These are phyloP conservation scores for Xanthostigma xanthostigma DNA, from an alignment of 2,888 invertebrate genomes.

Conservation along the genomic window DNA sequence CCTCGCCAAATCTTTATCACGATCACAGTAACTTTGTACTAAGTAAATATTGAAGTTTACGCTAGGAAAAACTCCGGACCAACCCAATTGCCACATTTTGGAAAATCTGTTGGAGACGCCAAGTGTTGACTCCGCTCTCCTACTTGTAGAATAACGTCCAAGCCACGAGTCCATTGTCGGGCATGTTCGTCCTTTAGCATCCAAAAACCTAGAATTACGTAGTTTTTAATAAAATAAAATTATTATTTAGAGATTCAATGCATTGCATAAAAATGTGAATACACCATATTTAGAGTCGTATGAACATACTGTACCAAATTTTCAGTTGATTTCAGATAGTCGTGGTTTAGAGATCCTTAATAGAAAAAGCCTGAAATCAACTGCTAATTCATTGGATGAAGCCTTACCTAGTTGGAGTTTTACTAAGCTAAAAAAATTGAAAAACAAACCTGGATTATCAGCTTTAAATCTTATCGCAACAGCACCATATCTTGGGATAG, in stretches of 20 bases:
- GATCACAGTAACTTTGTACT: not conserved
- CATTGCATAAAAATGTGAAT: too few relatives aligned
- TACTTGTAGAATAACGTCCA: conserved; percentile 60
- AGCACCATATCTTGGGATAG: conserved; percentile 53
- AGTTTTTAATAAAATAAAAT: too few relatives aligned
- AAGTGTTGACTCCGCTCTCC: conserved; percentile 50
- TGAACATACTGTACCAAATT: too few relatives aligned
- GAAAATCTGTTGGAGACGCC: conserved; percentile 53
- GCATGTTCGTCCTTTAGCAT: conserved; percentile 63
- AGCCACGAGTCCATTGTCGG: conserved; percentile 57
- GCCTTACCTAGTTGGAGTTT: too few relatives aligned
- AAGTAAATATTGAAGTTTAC: conserved; percentile 19
- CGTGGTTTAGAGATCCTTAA: too few relatives aligned
- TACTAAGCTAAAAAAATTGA: too few relatives aligned
- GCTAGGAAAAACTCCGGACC: conserved; percentile 63
- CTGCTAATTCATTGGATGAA: too few relatives aligned
- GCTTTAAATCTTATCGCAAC: conserved; percentile 58
- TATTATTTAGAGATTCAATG: too few relatives aligned
- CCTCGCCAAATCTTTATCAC: too few relatives aligned
- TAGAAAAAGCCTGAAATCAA: too few relatives aligned
- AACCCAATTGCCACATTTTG: conserved; percentile 60
- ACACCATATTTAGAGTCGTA: too few relatives aligned
- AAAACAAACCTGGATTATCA: conserved; percentile 48
- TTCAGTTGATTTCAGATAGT: too few relatives aligned
- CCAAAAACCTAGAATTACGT: conserved; percentile 48